Evolutionary conservation across 2,888 invertebrate species (phyloP).

Genomic region (Hyppa rectilinea): DNA sequence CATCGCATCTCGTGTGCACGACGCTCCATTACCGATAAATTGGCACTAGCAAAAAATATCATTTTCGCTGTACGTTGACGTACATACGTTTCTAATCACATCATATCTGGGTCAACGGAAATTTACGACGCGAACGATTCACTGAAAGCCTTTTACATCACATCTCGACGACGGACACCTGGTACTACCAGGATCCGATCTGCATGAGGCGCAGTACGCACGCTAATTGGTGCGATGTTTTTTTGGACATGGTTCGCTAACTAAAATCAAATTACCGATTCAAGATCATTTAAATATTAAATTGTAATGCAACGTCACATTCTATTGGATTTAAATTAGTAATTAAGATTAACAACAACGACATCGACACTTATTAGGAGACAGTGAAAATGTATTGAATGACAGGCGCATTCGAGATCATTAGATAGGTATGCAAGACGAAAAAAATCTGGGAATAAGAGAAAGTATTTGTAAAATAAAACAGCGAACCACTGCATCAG

Average conservation of each 20-base stretch:
- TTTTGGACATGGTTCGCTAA: slow-evolving; percentile 77
- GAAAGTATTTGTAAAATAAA: slow-evolving; percentile 84
- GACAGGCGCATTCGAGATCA: slow-evolving; percentile 83
- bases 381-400: slow-evolving; percentile 82
- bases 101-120: slow-evolving; percentile 89
- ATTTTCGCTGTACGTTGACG: slow-evolving; percentile 84
- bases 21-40: slow-evolving; percentile 86
- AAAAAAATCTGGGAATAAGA: slow-evolving; percentile 80
- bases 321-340: slow-evolving; percentile 80
- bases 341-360: slow-evolving; percentile 83
- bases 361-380: slow-evolving; percentile 81
- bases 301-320: slow-evolving; percentile 81
- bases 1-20: slow-evolving; percentile 83
- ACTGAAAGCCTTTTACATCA: slow-evolving; percentile 90
- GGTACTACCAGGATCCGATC: slow-evolving; percentile 88
- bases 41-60: slow-evolving; percentile 87
- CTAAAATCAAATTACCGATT: slow-evolving; percentile 75
- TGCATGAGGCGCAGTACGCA: slow-evolving; percentile 73
- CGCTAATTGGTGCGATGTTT: slow-evolving; percentile 79
- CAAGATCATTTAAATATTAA: slow-evolving; percentile 75
- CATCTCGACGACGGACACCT: slow-evolving; percentile 78
- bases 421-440: slow-evolving; percentile 72
- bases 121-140: slow-evolving; percentile 84
- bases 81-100: slow-evolving; percentile 88
- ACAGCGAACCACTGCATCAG: slow-evolving; percentile 82